A percentile compares a stretch with the other conserved stretches of the same genome.
Evolutionary conservation across 2,113 vertebrate genomes (phyloP).

Genomic region (Gopherus evgoodei): DNA sequence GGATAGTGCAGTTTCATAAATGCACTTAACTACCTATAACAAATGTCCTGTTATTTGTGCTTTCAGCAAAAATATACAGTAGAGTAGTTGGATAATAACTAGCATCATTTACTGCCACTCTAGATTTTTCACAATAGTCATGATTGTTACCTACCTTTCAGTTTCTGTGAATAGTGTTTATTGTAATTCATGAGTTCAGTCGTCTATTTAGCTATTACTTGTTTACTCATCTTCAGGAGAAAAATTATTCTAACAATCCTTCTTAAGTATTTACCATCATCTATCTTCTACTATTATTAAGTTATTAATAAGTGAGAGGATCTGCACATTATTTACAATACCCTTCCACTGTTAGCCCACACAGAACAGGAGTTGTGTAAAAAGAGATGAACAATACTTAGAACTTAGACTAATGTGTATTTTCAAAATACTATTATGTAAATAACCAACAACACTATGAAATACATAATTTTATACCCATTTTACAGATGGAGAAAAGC

Average conservation of each 20-base stretch:
- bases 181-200: not conserved
- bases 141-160: not conserved
- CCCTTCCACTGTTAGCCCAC: not conserved
- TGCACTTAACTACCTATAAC: not conserved
- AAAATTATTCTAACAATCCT: not conserved
- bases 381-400: not conserved
- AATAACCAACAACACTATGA: not conserved
- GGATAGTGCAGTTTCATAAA: not conserved
- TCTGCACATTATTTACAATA: not conserved
- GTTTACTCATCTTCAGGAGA: constrained; percentile 15
- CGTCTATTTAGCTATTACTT: not conserved
- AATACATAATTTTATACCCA: not conserved
- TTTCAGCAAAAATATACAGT: not conserved
- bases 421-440: not conserved
- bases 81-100: not conserved
- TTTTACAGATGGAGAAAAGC: not conserved
- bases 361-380: not conserved
- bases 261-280: not conserved
- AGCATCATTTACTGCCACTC: not conserved
- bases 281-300: not conserved
- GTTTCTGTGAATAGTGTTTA: constrained; percentile 7
- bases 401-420: not conserved
- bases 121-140: not conserved
- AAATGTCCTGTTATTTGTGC: not conserved
- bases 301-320: not conserved